Evolutionary conservation across 1,140 invertebrate species (phyloP).

Genomic region (Hormaphis cornu): DNA sequence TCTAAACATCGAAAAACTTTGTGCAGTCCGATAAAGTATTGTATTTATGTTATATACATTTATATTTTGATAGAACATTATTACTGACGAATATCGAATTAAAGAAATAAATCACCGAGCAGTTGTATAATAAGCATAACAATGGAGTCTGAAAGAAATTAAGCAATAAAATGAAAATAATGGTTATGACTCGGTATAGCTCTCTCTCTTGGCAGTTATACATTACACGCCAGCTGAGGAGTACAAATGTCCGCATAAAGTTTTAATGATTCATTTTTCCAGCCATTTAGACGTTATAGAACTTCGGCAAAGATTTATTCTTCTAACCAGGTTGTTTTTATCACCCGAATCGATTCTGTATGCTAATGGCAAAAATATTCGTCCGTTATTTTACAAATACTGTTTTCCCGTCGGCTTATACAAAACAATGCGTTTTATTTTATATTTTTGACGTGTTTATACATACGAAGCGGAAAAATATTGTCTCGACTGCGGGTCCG

Average conservation of each 20-base stretch:
- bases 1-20: too few species aligned
- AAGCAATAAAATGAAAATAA: constrained; percentile 23
- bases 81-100: background rate
- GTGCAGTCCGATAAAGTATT: too few species aligned
- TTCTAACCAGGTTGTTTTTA: constrained; percentile 25
- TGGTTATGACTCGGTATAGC: constrained; percentile 3
- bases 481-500: too few species aligned
- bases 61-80: too few species aligned
- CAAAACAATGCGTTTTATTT: constrained; percentile 9
- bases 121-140: background rate
- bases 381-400: constrained; percentile 9
- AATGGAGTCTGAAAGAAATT: constrained; percentile 1
- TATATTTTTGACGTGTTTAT: constrained; percentile 17
- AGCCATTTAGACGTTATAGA: constrained; percentile 22
- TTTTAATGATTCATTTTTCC: constrained; percentile 30
- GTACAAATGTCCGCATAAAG: background rate
- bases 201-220: background rate
- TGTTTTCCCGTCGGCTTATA: constrained; percentile 1
- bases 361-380: constrained; percentile 25
- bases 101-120: background rate
- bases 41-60: too few species aligned
- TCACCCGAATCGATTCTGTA: constrained; percentile 26
- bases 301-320: constrained; percentile 22
- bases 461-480: background rate
- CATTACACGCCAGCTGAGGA: background rate